phyloP scores from a whole-genome alignment of 53 echinoderm and acorn worm genomes.

The Holothuria leucospilota region DNA sequence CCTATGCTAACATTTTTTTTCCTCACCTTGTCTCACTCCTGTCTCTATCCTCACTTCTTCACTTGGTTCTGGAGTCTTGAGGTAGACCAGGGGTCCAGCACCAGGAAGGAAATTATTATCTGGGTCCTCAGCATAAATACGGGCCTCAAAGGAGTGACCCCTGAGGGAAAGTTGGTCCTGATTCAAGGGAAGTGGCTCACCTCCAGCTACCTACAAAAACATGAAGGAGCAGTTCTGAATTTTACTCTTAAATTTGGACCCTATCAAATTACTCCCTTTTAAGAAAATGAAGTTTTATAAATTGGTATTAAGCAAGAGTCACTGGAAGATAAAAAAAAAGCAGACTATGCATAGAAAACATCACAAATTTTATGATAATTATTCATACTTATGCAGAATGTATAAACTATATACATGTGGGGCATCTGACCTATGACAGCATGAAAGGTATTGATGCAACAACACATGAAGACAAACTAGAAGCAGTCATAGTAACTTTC shows the following conservation, averaged over 20 bases:
- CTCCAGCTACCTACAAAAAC: constrained; percentile 80
- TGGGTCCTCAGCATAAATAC: constrained; percentile 98
- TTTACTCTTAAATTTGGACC: neutral
- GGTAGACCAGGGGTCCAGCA: constrained; percentile 89
- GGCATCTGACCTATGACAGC: too few species aligned
- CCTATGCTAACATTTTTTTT: neutral
- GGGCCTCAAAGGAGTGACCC: constrained; percentile 96
- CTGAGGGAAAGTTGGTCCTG: constrained; percentile 75
- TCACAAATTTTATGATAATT: too few species aligned
- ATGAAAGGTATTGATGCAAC: too few species aligned
- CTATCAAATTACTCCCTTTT: too few species aligned
- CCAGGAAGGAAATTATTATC: constrained; percentile 94
- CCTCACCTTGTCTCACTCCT: constrained; percentile 91
- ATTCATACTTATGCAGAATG: too few species aligned
- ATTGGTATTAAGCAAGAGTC: too few species aligned
- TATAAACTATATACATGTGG: too few species aligned
- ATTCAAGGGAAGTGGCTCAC: constrained; percentile 70
- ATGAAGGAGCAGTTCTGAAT: neutral
- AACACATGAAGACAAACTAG: too few species aligned
- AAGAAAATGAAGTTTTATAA: too few species aligned
- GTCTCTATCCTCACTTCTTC: constrained; percentile 83
- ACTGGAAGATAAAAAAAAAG: too few species aligned
- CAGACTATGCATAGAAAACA: too few species aligned
- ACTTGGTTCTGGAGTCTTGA: constrained; percentile 70
- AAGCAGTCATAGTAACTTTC: too few species aligned